These are phyloP conservation scores for Drosophila serrata DNA, from an alignment of 1,140 invertebrate species.

Conservation along the genomic window DNA sequence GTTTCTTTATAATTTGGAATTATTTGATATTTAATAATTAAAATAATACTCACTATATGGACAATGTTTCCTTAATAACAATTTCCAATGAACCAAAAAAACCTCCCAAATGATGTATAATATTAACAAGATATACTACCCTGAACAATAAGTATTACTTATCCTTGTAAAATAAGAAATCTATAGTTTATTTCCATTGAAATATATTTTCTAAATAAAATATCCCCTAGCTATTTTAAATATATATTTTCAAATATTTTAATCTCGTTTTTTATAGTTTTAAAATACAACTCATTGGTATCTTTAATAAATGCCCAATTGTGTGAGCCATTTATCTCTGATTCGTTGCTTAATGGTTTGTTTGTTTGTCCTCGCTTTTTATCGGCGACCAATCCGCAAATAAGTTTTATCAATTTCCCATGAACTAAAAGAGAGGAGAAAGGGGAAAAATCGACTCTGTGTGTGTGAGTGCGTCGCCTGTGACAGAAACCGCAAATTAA, in stretches of 20 bases:
- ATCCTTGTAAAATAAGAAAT: background rate
- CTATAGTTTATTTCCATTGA: background rate
- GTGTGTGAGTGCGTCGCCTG: slow-evolving; percentile 37
- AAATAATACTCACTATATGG: too few relatives aligned
- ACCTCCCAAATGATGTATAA: too few relatives aligned
- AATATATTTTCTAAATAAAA: background rate
- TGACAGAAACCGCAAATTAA: slow-evolving; percentile 80
- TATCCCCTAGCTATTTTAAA: background rate
- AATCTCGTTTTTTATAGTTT: background rate
- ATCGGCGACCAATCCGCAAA: slow-evolving; percentile 45
- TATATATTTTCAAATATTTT: background rate
- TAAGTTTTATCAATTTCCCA: slow-evolving; percentile 72
- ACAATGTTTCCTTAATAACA: too few relatives aligned
- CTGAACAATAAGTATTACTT: too few relatives aligned
- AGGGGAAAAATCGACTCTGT: slow-evolving; percentile 31
- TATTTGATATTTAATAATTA: too few relatives aligned
- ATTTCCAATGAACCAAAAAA: too few relatives aligned
- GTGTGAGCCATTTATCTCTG: slow-evolving; percentile 35
- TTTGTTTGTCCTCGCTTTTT: slow-evolving; percentile 36
- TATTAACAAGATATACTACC: too few relatives aligned
- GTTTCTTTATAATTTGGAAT: too few relatives aligned
- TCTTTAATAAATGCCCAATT: slow-evolving; percentile 7
- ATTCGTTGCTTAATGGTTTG: slow-evolving; percentile 49
- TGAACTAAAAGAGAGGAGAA: slow-evolving; percentile 18
- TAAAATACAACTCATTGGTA: background rate